These are phyloP conservation scores for Metridium senile DNA, from an alignment of 92 coral and sea anemone species.

Conservation along the genomic window DNA sequence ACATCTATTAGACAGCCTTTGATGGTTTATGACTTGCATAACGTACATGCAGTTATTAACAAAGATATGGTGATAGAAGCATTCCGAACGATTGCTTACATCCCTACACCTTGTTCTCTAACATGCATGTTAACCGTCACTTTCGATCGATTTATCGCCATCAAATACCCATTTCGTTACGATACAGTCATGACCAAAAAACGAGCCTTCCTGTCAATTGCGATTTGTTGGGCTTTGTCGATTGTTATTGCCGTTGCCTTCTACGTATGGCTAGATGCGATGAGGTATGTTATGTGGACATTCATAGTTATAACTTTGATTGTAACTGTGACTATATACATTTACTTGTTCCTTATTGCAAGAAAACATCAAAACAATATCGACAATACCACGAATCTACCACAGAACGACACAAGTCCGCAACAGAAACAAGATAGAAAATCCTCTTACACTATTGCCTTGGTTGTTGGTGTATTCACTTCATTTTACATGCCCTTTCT, in stretches of 20 bases:
- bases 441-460: constrained; percentile 16
- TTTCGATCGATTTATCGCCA: constrained; percentile 61
- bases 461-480: constrained; percentile 21
- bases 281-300: constrained; percentile 10
- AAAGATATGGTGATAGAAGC: neutral
- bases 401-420: too few relatives aligned
- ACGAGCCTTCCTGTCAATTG: constrained; percentile 27
- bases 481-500: constrained; percentile 13
- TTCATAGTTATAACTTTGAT: constrained; percentile 21
- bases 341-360: constrained; percentile 39
- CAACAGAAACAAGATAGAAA: constrained; percentile 10
- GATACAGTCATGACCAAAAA: constrained; percentile 26
- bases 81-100: constrained; percentile 30
- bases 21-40: constrained; percentile 27
- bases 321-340: constrained; percentile 46
- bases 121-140: constrained; percentile 71
- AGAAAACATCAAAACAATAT: constrained; percentile 34
- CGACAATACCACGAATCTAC: neutral
- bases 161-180: constrained; percentile 47
- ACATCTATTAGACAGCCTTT: constrained; percentile 44
- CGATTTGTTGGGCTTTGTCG: constrained; percentile 31
- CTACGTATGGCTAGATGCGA: neutral
- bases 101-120: constrained; percentile 58
- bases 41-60: neutral
- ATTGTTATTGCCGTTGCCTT: neutral